phyloP scores from a whole-genome alignment of 2,113 vertebrate genomes.

The Pseudolaguvia tuberculata region DNA sequence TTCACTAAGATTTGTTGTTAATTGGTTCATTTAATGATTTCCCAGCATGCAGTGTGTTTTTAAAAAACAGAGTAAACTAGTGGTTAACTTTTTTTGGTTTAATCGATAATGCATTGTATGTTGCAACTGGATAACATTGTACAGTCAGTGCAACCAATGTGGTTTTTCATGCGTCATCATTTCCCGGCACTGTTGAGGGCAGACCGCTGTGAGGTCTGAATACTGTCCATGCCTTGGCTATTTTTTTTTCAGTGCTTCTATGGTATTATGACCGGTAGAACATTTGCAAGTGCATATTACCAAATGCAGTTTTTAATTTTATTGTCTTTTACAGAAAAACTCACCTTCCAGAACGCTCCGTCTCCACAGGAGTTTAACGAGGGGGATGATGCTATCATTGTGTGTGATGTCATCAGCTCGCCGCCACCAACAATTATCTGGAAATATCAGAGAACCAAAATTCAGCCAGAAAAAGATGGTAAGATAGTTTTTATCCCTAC shows the following conservation, averaged over 20 bases:
- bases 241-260: neutral
- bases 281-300: neutral
- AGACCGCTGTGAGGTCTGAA: neutral
- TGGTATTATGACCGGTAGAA: neutral
- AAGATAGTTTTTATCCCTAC: too few relatives aligned
- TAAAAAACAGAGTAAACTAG: neutral
- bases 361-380: conserved; percentile 94
- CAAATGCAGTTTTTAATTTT: conserved; percentile 7
- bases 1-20: neutral
- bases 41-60: neutral
- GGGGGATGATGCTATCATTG: conserved; percentile 83
- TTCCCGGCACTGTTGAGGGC: neutral
- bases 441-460: conserved; percentile 85
- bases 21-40: neutral
- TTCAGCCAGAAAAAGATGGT: conserved; percentile 93
- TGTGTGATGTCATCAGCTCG: conserved; percentile 87
- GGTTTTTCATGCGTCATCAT: conserved; percentile 21
- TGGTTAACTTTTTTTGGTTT: neutral
- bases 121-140: neutral
- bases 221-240: neutral
- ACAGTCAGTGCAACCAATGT: neutral
- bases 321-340: conserved; percentile 75
- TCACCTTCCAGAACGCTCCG: conserved; percentile 90
- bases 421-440: conserved; percentile 90
- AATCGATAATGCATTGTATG: neutral